Evolutionary conservation across 2,888 invertebrate species (phyloP).

Genomic region (Crepidodera aurea): DNA sequence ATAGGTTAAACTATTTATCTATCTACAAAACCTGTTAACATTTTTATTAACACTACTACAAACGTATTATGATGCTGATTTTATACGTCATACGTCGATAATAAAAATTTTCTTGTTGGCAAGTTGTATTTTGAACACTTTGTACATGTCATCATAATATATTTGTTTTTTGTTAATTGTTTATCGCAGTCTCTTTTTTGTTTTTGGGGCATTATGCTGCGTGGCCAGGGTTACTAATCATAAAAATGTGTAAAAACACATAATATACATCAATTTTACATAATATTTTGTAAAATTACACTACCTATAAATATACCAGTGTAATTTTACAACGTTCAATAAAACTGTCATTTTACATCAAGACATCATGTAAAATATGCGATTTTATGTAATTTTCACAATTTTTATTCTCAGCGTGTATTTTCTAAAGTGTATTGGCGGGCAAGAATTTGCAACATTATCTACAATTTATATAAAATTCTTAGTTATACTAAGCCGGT

Average conservation of each 20-base stretch:
- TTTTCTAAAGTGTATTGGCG: conserved; percentile 13
- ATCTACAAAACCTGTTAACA: conserved; percentile 59
- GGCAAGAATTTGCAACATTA: conserved; percentile 36
- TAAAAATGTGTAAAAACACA: conserved; percentile 2
- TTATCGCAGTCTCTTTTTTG: conserved; percentile 64
- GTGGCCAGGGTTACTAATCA: conserved; percentile 42
- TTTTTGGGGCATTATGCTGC: conserved; percentile 53
- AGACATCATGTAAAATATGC: background rate
- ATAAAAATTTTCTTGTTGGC: conserved; percentile 6
- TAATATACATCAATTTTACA: background rate
- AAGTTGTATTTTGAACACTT: conserved; percentile 26
- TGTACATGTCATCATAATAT: conserved; percentile 59
- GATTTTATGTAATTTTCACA: background rate
- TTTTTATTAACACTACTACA: conserved; percentile 56
- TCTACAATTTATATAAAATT: conserved; percentile 4
- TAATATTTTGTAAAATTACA: background rate
- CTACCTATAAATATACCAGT: background rate
- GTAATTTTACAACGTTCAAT: too few relatives aligned
- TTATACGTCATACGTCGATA: conserved; percentile 41
- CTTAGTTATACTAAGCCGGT: conserved; percentile 2
- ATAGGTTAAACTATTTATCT: conserved; percentile 58
- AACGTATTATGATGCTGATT: conserved; percentile 58
- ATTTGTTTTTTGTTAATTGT: conserved; percentile 62
- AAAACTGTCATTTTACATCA: background rate
- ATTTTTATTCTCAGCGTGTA: background rate